A percentile compares a stretch with the other conserved stretches of the same genome.
These are phyloP conservation scores for Petrocephalus schoutedeni DNA, from an alignment of 2,797 vertebrate species.

Conservation along the genomic window DNA sequence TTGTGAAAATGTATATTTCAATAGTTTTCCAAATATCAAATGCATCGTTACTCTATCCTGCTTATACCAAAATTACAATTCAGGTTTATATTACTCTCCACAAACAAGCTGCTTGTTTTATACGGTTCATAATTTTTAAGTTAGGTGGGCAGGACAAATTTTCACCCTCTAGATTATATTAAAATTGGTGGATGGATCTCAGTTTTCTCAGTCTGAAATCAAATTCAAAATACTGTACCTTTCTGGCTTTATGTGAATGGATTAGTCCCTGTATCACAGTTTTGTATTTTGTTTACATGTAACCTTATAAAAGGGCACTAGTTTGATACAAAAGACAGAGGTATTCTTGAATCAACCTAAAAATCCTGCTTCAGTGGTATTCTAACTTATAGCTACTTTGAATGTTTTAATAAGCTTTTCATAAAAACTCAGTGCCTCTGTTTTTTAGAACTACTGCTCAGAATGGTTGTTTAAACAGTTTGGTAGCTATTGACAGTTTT, in stretches of 20 bases:
- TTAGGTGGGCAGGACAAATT: conserved; percentile 5
- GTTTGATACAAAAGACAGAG: conserved; percentile 21
- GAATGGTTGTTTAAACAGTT: conserved; percentile 77
- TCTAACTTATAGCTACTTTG: conserved; percentile 75
- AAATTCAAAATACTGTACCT: conserved; percentile 5
- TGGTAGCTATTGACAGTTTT: conserved; percentile 79
- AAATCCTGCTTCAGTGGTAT: conserved; percentile 38
- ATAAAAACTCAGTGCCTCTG: conserved; percentile 80
- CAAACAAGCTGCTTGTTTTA: conserved; percentile 70
- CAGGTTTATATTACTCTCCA: conserved; percentile 80
- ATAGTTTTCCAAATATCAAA: conserved; percentile 59
- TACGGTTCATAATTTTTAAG: conserved; percentile 11
- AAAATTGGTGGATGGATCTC: conserved; percentile 10
- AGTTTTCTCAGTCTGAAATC: conserved; percentile 13
- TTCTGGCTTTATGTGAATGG: conserved; percentile 33
- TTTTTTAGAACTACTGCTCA: conserved; percentile 79
- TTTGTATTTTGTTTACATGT: conserved; percentile 35
- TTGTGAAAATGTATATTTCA: conserved; percentile 51
- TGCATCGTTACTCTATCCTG: conserved; percentile 71
- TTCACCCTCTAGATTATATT: conserved; percentile 1
- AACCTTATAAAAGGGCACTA: conserved; percentile 36
- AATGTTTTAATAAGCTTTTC: conserved; percentile 79
- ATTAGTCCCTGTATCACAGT: conserved; percentile 36
- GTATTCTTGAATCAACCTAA: conserved; percentile 22
- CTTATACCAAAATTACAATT: conserved; percentile 95